phyloP scores from a whole-genome alignment of 1,140 invertebrate species.

The Drosophila kurseongensis region DNA sequence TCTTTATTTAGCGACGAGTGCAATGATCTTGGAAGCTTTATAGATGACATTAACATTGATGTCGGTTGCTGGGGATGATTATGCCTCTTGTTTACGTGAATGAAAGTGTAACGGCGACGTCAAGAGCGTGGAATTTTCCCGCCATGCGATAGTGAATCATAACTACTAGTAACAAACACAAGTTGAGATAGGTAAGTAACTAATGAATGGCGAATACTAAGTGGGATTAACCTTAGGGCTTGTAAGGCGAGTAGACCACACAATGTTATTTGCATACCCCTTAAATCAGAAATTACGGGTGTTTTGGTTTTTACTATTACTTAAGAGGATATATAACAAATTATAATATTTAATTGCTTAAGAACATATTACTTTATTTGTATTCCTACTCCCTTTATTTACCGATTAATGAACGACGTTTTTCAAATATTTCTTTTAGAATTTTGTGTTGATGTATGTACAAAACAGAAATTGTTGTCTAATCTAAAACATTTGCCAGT shows the following conservation, averaged over 20 bases:
- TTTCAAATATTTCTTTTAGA: too few species aligned
- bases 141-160: slow-evolving; percentile 29
- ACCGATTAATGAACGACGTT: too few species aligned
- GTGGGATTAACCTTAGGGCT: slow-evolving; percentile 17
- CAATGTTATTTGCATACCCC: slow-evolving; percentile 30
- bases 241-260: slow-evolving; percentile 51
- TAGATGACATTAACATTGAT: slow-evolving; percentile 63
- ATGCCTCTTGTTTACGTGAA: slow-evolving; percentile 29
- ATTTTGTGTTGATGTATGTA: too few species aligned
- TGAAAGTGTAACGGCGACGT: slow-evolving; percentile 25
- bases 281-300: not conserved
- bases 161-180: not conserved
- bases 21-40: slow-evolving; percentile 52
- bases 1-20: slow-evolving; percentile 24
- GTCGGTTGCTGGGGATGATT: slow-evolving; percentile 18
- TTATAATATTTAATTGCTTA: too few species aligned
- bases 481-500: too few species aligned
- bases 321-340: too few species aligned
- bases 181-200: slow-evolving; percentile 27
- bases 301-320: too few species aligned
- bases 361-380: too few species aligned
- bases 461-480: too few species aligned
- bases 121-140: slow-evolving; percentile 33
- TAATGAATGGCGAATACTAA: slow-evolving; percentile 5
- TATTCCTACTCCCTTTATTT: too few species aligned